Percentiles rank a stretch among this genome's conserved stretches.
These are phyloP conservation scores for Drosophila greeni DNA, from an alignment of 2,888 invertebrate genomes.

Conservation along the genomic window DNA sequence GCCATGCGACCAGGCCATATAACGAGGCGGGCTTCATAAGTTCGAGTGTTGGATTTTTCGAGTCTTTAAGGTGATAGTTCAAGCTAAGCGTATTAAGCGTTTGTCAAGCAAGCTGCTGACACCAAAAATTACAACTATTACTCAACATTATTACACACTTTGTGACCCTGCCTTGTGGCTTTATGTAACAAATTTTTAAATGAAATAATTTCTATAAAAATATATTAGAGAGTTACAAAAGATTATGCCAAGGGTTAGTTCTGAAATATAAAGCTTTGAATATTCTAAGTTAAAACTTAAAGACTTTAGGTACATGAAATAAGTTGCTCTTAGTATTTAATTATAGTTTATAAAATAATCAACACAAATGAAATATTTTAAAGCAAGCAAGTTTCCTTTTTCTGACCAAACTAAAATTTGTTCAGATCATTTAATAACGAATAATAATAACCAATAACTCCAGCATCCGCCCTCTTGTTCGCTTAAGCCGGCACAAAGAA, in stretches of 20 bases:
- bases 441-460: background rate
- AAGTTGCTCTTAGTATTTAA: too few relatives aligned
- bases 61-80: background rate
- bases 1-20: slow-evolving; percentile 48
- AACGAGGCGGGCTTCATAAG: slow-evolving; percentile 46
- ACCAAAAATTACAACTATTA: background rate
- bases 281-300: too few relatives aligned
- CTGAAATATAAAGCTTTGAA: too few relatives aligned
- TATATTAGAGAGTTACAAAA: background rate
- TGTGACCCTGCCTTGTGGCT: background rate
- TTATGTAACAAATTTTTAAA: background rate
- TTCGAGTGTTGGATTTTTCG: background rate
- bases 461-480: slow-evolving; percentile 43
- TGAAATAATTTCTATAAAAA: background rate
- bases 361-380: too few relatives aligned
- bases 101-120: background rate
- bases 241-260: background rate
- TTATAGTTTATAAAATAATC: too few relatives aligned
- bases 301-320: too few relatives aligned
- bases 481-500: slow-evolving; percentile 56
- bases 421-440: background rate
- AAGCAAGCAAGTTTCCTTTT: background rate
- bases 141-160: background rate
- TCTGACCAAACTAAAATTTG: background rate
- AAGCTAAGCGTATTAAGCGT: too few relatives aligned